These are phyloP conservation scores for Anoncus sp. DNA, from an alignment of 2,888 invertebrate species.

Conservation along the genomic window DNA sequence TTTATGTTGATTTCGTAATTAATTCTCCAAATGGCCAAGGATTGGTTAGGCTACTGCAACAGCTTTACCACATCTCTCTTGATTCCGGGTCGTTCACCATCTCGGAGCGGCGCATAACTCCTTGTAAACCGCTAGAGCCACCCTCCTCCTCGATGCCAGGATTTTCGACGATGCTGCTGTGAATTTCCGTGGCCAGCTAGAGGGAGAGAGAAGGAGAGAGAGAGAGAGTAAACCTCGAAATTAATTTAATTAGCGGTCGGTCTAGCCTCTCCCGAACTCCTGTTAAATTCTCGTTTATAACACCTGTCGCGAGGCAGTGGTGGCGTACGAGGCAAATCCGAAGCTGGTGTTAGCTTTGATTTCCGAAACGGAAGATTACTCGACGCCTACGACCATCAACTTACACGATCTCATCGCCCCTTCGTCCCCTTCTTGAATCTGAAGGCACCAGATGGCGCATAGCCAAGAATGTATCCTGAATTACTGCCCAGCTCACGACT, in stretches of 20 bases:
- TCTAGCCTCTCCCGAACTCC: conserved; percentile 74
- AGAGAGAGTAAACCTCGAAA: conserved; percentile 65
- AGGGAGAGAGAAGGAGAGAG: background rate
- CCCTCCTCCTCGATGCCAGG: conserved; percentile 5
- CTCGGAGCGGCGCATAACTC: background rate
- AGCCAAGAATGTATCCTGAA: conserved; percentile 42
- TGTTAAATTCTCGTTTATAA: conserved; percentile 80
- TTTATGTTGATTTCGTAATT: conserved; percentile 2
- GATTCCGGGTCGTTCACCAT: background rate
- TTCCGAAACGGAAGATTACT: conserved; percentile 44
- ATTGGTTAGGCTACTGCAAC: background rate
- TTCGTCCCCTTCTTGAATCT: conserved; percentile 10
- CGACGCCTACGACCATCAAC: conserved; percentile 9
- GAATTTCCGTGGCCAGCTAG: conserved; percentile 48
- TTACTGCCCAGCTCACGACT: conserved; percentile 32
- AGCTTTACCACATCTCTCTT: conserved; percentile 6
- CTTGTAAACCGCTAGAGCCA: conserved; percentile 22
- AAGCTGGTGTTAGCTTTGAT: conserved; percentile 58
- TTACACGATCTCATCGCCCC: conserved; percentile 7
- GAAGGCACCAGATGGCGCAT: conserved; percentile 18
- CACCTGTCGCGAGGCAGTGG: conserved; percentile 75
- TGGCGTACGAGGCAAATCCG: conserved; percentile 23
- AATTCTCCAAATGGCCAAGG: background rate
- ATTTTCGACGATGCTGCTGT: conserved; percentile 35
- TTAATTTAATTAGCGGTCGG: conserved; percentile 82